Conservation (phyloP, 2,888 invertebrate species). For the Diogma glabrata region DNA sequence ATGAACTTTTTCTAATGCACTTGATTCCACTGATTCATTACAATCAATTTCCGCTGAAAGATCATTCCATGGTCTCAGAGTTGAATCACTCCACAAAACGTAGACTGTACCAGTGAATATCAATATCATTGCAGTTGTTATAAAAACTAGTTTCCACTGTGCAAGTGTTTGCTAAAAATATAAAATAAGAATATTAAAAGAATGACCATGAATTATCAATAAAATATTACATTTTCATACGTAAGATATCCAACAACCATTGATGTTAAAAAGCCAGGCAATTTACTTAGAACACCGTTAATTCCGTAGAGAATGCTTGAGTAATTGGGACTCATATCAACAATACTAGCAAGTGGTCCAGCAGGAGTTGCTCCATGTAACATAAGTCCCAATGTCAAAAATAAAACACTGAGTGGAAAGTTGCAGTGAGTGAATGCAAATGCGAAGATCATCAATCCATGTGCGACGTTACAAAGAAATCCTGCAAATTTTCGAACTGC, state of each 20-base stretch:
- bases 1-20: no score
- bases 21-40: no score
- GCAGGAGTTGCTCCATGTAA: constrained; percentile 55
- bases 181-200: no score
- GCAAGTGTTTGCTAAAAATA: constrained; percentile 42
- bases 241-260: constrained; percentile 49
- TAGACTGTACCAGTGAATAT: constrained; percentile 41
- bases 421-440: constrained; percentile 53
- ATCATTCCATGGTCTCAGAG: constrained; percentile 47
- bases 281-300: constrained; percentile 43
- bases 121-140: constrained; percentile 41
- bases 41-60: no score
- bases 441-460: constrained; percentile 48
- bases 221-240: constrained; percentile 46
- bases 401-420: constrained; percentile 43
- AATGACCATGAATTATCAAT: not conserved
- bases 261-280: constrained; percentile 51
- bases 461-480: constrained; percentile 45
- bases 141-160: constrained; percentile 50
- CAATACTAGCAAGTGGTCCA: constrained; percentile 51
- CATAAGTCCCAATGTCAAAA: constrained; percentile 49
- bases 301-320: constrained; percentile 47
- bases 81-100: constrained; percentile 42
- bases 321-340: constrained; percentile 54
- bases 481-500: constrained; percentile 53